Conservation (phyloP, 2,888 invertebrate genomes). For the Seira sanloemensis region DNA sequence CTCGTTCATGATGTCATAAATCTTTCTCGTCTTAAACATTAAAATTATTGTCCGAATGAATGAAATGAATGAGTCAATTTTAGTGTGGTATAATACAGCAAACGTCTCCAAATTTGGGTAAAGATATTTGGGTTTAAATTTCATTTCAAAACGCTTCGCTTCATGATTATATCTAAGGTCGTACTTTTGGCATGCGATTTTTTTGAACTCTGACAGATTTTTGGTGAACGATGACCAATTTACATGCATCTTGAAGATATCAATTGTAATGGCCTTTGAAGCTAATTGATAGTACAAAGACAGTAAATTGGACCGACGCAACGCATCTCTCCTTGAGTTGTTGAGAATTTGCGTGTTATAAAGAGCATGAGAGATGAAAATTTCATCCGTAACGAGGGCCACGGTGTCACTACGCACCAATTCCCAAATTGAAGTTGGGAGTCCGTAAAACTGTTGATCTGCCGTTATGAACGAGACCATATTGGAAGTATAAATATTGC, state of each 20-base stretch:
- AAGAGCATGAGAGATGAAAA: not conserved
- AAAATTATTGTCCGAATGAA: not conserved
- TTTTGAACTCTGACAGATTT: not conserved
- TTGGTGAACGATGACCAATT: not conserved
- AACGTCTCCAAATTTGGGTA: not conserved
- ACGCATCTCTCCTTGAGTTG: not conserved
- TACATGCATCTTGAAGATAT: not conserved
- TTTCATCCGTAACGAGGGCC: not conserved
- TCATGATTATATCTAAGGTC: not conserved
- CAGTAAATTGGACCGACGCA: not conserved
- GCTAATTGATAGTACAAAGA: not conserved
- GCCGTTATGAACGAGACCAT: slow-evolving; percentile 11
- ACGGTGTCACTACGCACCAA: not conserved
- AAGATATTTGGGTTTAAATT: not conserved
- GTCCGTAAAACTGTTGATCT: not conserved
- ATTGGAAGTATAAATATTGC: slow-evolving; percentile 9
- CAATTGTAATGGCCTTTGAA: not conserved
- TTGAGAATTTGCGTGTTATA: not conserved
- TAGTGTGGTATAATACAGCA: not conserved
- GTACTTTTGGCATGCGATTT: not conserved
- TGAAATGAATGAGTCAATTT: not conserved
- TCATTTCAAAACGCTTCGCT: not conserved
- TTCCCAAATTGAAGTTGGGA: not conserved
- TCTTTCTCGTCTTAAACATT: not conserved
- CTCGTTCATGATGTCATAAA: not conserved